A percentile compares a stretch with the other conserved stretches of the same genome.
Conservation (phyloP, 1,140 invertebrate genomes). For the Cryptotermes secundus region DNA sequence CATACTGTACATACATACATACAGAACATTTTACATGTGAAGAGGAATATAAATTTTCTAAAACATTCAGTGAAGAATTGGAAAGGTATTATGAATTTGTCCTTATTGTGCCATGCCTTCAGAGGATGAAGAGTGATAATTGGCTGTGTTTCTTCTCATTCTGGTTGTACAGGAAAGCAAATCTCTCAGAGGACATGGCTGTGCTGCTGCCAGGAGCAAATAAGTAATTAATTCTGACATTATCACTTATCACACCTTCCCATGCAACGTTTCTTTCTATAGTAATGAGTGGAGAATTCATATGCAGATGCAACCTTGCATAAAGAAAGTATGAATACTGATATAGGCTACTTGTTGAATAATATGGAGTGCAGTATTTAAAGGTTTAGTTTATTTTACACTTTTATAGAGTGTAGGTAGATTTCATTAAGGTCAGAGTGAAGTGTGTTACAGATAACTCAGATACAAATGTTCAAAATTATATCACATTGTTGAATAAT, state of each 20-base stretch:
- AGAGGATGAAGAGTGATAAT: neutral
- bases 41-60: too few species aligned
- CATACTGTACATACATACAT: too few species aligned
- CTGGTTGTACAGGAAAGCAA: constrained; percentile 15
- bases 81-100: neutral
- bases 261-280: neutral
- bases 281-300: neutral
- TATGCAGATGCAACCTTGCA: neutral
- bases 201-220: constrained; percentile 4
- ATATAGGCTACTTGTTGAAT: too few species aligned
- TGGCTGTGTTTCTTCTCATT: neutral
- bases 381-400: too few species aligned
- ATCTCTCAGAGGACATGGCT: constrained; percentile 17
- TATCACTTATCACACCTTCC: neutral
- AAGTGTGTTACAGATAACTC: too few species aligned
- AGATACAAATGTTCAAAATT: too few species aligned
- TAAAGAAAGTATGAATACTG: neutral
- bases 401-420: too few species aligned
- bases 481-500: too few species aligned
- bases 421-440: too few species aligned
- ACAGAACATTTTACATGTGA: too few species aligned
- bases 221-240: neutral
- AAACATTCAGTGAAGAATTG: too few species aligned
- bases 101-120: neutral
- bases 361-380: too few species aligned